These are phyloP conservation scores for Hecatera dysodea DNA, from an alignment of 2,888 invertebrate genomes.

Conservation along the genomic window DNA sequence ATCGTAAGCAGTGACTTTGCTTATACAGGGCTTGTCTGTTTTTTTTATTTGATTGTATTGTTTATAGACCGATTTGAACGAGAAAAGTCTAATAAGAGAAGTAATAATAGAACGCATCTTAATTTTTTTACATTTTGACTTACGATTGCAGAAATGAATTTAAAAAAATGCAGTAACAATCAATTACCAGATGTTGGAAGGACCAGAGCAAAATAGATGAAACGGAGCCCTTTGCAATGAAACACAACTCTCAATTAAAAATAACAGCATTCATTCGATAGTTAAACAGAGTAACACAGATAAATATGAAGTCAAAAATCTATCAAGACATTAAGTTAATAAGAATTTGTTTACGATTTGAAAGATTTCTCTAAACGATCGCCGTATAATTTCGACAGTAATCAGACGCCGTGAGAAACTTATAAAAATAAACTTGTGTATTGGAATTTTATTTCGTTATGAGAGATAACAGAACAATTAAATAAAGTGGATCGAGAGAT, in stretches of 20 bases:
- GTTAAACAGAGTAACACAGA: background rate
- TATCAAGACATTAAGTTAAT: conserved; percentile 22
- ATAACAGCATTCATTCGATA: background rate
- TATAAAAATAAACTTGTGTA: conserved; percentile 57
- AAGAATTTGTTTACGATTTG: conserved; percentile 50
- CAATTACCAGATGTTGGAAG: background rate
- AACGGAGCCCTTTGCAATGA: too few relatives aligned
- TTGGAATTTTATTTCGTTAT: conserved; percentile 60
- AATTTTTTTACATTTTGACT: too few relatives aligned
- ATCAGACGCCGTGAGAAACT: conserved; percentile 62
- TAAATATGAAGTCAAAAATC: conserved; percentile 13
- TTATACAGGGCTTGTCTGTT: background rate
- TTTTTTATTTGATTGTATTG: background rate
- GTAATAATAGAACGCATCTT: too few relatives aligned
- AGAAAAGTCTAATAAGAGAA: too few relatives aligned
- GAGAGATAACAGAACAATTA: conserved; percentile 64
- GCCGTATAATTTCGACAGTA: conserved; percentile 46
- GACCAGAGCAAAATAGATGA: too few relatives aligned
- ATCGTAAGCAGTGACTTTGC: conserved; percentile 33
- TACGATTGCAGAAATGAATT: too few relatives aligned
- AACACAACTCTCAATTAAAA: background rate
- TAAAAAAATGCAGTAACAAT: background rate
- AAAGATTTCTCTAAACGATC: conserved; percentile 52
- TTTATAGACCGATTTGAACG: too few relatives aligned
- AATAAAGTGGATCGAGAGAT: conserved; percentile 62